Evolutionary conservation across 2,113 vertebrate species (phyloP).

Genomic region (Aegotheles bennettii): DNA sequence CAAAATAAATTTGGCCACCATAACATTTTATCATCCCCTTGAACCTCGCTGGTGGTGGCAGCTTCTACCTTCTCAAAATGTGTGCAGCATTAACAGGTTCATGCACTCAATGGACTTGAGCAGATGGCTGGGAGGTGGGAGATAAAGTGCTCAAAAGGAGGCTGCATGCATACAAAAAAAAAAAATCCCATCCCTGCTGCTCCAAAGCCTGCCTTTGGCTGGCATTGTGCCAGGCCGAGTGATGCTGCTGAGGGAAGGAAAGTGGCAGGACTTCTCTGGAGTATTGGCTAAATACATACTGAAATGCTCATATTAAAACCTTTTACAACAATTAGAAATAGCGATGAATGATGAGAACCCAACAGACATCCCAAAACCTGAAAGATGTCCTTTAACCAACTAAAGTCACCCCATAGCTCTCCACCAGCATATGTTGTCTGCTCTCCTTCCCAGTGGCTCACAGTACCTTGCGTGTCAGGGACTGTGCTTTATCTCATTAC

Average conservation of each 20-base stretch:
- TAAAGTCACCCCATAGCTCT: not conserved
- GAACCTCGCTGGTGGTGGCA: fast-evolving
- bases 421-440: fast-evolving
- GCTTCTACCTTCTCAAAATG: not conserved
- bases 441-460: not conserved
- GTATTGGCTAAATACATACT: not conserved
- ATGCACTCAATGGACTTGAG: not conserved
- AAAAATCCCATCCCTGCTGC: not conserved
- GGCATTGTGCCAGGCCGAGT: not conserved
- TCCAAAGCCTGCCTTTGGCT: not conserved
- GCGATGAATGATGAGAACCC: not conserved
- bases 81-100: not conserved
- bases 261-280: not conserved
- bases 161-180: not conserved
- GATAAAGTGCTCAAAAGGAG: not conserved
- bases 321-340: not conserved
- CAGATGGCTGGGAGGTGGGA: not conserved
- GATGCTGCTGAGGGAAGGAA: not conserved
- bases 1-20: not conserved
- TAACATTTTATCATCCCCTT: not conserved
- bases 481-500: not conserved
- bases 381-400: not conserved
- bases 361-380: not conserved
- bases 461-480: fast-evolving
- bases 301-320: fast-evolving